Base-by-base conservation (phyloP, 2,113 vertebrate species). In the Acrocephalus kingi region DNA sequence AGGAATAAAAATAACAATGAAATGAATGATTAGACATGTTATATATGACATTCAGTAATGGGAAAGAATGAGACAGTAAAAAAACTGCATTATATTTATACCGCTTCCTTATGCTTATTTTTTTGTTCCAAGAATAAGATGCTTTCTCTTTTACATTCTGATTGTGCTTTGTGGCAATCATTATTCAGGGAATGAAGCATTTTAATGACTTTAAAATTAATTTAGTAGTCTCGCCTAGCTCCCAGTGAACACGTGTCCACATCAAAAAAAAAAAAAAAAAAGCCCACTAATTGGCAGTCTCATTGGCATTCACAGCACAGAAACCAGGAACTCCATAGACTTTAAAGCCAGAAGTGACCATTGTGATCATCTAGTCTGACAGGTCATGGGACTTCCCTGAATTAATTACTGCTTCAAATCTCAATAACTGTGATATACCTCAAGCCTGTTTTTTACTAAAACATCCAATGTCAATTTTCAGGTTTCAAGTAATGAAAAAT, bases 121-220 rank as follows among this genome's bases (percentile, higher is more conserved):
- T 91, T 89, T 89, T 93, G 62, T 39, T 79, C 84, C 87, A 84
- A 87, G 35, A 93, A 69, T 43, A 90, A 92, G 45, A 87, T 66
- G 52, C 55, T 66, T 90, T 94, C 77, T 88, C 54, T 90, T 95
- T 82, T 67, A 71, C 68, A 81, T 95, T 96, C 83, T 84, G 84
- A 73, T 84, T 89, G 45, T 89, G 67, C 56, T 97, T 87, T 81
- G 68, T 94, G 90, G 69, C 78, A 90, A 87, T 79, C 84, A 91
- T 94, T 96, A 93, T 96, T 96, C 96, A 89, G 68, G 25, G 91
- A 93, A 84, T 43, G 58, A 80, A 83, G 87, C 77, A 87, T 94
- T 92, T 84, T 97, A 96, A 90, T 96, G 85, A 89, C 89, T 95
- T 85, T 84, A 93, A 97, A 97, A 97, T 95, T 95, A 96, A 96